Conservation (phyloP, 2,113 vertebrate species). For the Pluvianellus socialis region DNA sequence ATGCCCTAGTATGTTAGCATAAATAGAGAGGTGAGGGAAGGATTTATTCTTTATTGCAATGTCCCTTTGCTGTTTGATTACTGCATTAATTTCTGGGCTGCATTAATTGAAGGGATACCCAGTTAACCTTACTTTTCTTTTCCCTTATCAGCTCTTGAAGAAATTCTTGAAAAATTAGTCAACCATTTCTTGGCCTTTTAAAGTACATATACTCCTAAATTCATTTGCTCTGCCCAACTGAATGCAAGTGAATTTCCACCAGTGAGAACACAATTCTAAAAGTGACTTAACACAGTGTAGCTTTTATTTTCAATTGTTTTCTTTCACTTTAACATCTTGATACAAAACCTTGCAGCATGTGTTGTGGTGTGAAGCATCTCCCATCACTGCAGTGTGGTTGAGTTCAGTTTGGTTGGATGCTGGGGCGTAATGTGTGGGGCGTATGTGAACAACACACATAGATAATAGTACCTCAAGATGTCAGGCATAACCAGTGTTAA, state of each 20-base stretch:
- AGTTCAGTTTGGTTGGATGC: not conserved
- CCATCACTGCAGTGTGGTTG: not conserved
- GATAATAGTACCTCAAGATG: not conserved
- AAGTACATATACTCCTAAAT: not conserved
- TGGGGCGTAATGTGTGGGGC: not conserved
- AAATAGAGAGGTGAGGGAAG: not conserved
- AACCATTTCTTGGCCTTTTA: not conserved
- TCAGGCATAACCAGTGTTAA: not conserved
- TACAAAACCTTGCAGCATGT: not conserved
- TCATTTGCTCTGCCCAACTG: not conserved
- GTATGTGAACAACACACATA: not conserved
- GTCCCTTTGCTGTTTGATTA: not conserved
- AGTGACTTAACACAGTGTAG: not conserved
- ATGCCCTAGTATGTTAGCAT: not conserved
- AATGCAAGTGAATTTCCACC: not conserved
- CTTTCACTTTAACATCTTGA: not conserved
- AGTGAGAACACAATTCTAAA: not conserved
- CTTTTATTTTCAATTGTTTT: not conserved
- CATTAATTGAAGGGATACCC: not conserved
- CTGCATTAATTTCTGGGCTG: not conserved
- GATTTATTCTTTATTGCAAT: not conserved
- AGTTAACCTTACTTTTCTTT: not conserved
- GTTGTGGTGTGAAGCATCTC: not conserved
- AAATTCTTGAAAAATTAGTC: not conserved
- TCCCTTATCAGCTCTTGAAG: not conserved